Base-by-base conservation (phyloP, 1,140 invertebrate genomes). In the Phymorhynchus buccinoides region DNA sequence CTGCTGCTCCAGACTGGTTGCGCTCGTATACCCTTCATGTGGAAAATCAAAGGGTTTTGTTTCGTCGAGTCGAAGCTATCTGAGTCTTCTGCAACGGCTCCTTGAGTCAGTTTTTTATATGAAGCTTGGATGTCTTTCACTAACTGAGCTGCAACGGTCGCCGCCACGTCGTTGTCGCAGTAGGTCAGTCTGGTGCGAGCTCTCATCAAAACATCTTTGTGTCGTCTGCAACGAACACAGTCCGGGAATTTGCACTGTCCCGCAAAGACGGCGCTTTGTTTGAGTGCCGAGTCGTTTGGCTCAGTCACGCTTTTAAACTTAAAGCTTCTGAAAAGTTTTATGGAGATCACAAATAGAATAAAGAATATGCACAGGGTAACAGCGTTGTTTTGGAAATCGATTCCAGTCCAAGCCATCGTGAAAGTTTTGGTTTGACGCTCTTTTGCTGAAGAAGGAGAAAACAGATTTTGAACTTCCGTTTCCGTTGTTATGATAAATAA, bases 181-280 rank as follows among this genome's bases (percentile, higher is more conserved):
- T 81, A 84, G 32, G 41, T 77, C 44, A 87, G 75, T 75, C 32
- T 86, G n/a, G 81, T 81, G 41, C 41, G 56, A 44, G 89, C 89
- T 62, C 83, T 80, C n/a, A 32, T 66, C 35, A 86, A 35, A 32
- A 89, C 83, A 52, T 87, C 62, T 16, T 78, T 71, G 71, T 89
- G 88, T 83, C 82, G 84, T 79, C 81, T 86, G 83, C 90, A 91
- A 71, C 90, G 84, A 41, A 91, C 87, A 88, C 90, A 91, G 42
- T 87, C 87, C 16, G 88, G 84, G 62, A 86, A 88, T 44, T 39
- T 82, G 79, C 90, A 91, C 4, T 56, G 62, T 22, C 81, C 84
- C 77, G 75, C 48, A 52, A 52, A 75, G 3, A 35, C 39, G 27
- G 27, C 6, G 35, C 27, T 16, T 41, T 1, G 1, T 9, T 52